A percentile compares a stretch with the other conserved stretches of the same genome.
Evolutionary conservation across 2,113 vertebrate genomes (phyloP).

Genomic region (Colistium nudipinnis): DNA sequence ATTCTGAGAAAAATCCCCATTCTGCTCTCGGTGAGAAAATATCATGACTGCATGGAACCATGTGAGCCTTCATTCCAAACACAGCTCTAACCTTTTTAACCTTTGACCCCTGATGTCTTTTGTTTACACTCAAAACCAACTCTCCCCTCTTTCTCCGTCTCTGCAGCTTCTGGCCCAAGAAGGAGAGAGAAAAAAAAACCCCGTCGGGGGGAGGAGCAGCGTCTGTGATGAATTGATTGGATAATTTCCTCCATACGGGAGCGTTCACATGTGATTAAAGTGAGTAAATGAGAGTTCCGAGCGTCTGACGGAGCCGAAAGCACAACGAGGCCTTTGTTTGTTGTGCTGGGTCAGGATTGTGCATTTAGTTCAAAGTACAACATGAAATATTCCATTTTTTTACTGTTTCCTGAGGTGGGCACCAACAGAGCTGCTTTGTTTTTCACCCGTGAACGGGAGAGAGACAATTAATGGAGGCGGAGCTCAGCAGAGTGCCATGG

Average conservation of each 20-base stretch:
- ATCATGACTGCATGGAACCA: too few relatives aligned
- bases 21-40: too few relatives aligned
- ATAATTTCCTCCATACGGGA: constrained; percentile 79
- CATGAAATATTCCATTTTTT: constrained; percentile 18
- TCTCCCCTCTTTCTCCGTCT: constrained; percentile 34
- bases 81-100: not conserved
- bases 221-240: constrained; percentile 71
- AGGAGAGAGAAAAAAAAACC: not conserved
- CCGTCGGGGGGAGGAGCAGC: constrained; percentile 19
- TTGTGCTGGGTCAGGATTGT: constrained; percentile 31
- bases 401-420: not conserved
- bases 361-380: constrained; percentile 7
- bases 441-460: too few relatives aligned
- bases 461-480: too few relatives aligned
- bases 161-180: constrained; percentile 4
- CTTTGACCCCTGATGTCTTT: not conserved
- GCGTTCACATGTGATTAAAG: constrained; percentile 74
- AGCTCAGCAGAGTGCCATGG: too few relatives aligned
- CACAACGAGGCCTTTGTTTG: constrained; percentile 69
- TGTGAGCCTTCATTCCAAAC: too few relatives aligned
- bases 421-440: constrained; percentile 23
- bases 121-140: constrained; percentile 25
- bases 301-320: constrained; percentile 50
- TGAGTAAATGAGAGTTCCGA: constrained; percentile 59
- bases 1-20: too few relatives aligned